Base-by-base conservation (phyloP, 2,888 invertebrate species). In the Dolichopus griseipennis region DNA sequence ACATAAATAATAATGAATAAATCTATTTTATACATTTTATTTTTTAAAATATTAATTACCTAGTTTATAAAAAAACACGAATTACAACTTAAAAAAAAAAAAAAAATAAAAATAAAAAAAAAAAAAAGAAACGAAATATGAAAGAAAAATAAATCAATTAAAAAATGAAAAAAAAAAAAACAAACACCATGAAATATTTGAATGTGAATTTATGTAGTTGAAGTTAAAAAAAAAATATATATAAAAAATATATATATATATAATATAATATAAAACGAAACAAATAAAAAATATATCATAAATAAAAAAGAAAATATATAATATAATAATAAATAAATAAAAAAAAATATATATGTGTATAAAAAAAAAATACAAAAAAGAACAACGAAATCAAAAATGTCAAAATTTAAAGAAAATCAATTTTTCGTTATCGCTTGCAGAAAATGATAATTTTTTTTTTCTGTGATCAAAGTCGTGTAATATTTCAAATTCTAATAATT, bases 391-490 rank as follows among this genome's bases (percentile, higher is more conserved):
- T 52, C 6, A 18, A 52, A 52, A 52, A 52, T 52, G 52, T 52
- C 52, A 52, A 52, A 52, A 52, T 52, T 52, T 52, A 52, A 52
- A 52, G 52, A 52, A 52, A 52, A 52, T 52, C 52, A 52, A 52
- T 52, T 52, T 52, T 52, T 52, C 52, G 52, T 52, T 52, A 52
- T 52, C 52, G 52, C 52, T 52, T 52, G 52, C 52, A 52, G 18
- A 52, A 52, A 52, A 52, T 52, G n/a, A 52, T 18, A 37, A 37
- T 37, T 37, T 10, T 37, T 5, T 34, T 34, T 34, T 8, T 12
- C 18, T 52, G 9, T 52, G 6, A 52, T 52, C 52, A 52, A 4
- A 37, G 37, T 37, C 37, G 27, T 27, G 27, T 37, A 37, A 37
- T 37, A 9, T 37, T 34, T 8, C 4, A 10, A 10, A 37, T 37